Conservation (phyloP, 2,113 vertebrate genomes). For the Hippoglossus stenolepis region DNA sequence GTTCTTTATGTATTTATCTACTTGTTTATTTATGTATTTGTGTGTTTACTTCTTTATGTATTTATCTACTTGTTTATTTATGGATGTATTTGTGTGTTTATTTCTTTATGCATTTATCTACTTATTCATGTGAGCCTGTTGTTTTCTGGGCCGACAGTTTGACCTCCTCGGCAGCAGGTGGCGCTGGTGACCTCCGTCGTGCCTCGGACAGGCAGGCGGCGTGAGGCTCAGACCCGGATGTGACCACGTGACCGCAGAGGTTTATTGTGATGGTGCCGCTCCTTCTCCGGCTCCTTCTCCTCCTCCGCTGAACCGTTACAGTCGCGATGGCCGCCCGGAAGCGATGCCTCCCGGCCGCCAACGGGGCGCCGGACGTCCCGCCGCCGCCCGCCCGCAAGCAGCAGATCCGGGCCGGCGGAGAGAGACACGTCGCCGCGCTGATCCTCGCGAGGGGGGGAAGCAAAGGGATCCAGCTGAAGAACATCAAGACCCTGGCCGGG, state of each 20-base stretch:
- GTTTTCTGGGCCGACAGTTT: too few relatives aligned
- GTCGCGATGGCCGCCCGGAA: constrained; percentile 16
- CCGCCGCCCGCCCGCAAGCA: background rate
- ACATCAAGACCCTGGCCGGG: constrained; percentile 70
- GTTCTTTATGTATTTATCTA: too few relatives aligned
- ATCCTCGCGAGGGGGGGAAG: constrained; percentile 69
- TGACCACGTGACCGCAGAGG: too few relatives aligned
- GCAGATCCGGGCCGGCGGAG: accelerated
- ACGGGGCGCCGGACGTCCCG: accelerated
- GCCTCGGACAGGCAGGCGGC: too few relatives aligned
- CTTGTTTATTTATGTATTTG: too few relatives aligned
- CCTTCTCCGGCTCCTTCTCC: background rate
- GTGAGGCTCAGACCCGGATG: too few relatives aligned
- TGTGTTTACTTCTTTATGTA: too few relatives aligned
- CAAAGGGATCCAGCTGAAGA: constrained; percentile 72
- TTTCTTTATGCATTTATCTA: too few relatives aligned
- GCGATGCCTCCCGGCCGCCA: accelerated
- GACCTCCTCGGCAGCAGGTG: background rate
- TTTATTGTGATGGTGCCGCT: too few relatives aligned
- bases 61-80: too few relatives aligned
- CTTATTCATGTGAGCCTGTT: too few relatives aligned
- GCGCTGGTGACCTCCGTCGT: background rate
- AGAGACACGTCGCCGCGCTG: constrained; percentile 44
- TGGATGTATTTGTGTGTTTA: too few relatives aligned
- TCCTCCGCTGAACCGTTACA: background rate